Evolutionary conservation across 2,113 vertebrate species (phyloP), one percentile per base, ranked within the genome.

Genomic region (Xenopus laevis): DNA sequence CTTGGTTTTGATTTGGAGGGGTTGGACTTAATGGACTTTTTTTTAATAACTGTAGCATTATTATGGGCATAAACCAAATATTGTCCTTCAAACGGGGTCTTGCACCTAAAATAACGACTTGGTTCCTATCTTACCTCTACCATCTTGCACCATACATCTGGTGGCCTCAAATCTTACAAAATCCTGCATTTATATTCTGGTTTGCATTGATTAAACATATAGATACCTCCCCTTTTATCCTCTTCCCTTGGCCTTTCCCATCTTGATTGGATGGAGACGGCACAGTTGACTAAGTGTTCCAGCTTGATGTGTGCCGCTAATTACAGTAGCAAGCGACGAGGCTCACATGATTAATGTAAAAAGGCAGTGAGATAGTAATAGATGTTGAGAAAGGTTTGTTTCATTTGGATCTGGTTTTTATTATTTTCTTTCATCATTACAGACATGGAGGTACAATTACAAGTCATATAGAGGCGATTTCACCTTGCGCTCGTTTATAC

Each of bases 341-440:
- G 73, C 73, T 63, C 46, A 20, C 59, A 77, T 77, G 74, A 77
- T 77, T 77, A 77, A 77, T 77, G 66, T 70, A 77, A 63, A 40
- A 77, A 77, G 74, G 74, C 66, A 27, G 66, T 9, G 50, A 47
- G 57, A 64, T 47, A 77, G 74, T 77, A 77, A 77, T 76, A 69
- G 69, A 69, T 64, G 74, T 64, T 77, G 47, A 70, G 74, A 60
- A 64, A 44, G 47, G 61, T 76, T 76, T 77, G 74, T 77, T 77
- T 77, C 67, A 77, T 77, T 77, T 69, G 53, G 68, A 70, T 77
- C 70, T 69, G 58, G 13, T 67, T 70, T 76, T 70, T 64, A 68
- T 75, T 68, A 68, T 77, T 77, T 64, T 60, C 67, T 77, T 77
- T 70, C 27, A 63, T 55, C 57, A 57, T 63, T 63, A 64, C 44